Base-by-base conservation (phyloP, 2,113 vertebrate genomes). In the Coptodon rendalli region DNA sequence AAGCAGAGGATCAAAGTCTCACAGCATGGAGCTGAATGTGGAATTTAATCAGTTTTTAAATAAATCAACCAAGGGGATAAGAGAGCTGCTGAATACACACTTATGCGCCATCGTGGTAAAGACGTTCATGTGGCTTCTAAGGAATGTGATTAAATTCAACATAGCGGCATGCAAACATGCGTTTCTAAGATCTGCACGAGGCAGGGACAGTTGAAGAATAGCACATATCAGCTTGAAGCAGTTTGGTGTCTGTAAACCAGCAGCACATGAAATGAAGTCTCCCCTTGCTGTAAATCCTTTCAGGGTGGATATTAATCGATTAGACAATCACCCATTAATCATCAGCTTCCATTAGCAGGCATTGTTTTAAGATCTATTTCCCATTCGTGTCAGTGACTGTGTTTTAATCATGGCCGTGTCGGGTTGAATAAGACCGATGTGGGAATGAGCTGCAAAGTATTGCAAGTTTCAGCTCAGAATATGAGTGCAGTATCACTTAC, bases 311-410 rank as follows among this genome's bases (percentile, higher is more conserved):
- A 92, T 94, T 94, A 95, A 95, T 94, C 90, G 90, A 95, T 94
- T 91, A 90, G 95, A 95, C 91, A 93, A 89, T 94, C 89, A 82
- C 83, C 86, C 87, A 95, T 95, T 95, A 92, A 95, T 94, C 95
- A 96, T 92, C 95, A 95, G 94, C 95, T 96, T 95, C 91, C 93
- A 97, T 96, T 96, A 96, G 93, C 81, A 86, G 85, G 86, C 84
- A 93, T 94, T 96, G 94, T 95, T 96, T 94, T 90, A 92, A 95
- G 95, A 97, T 97, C 93, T 94, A 93, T 93, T 96, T 95, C 94
- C 95, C 94, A 93, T 95, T 95, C 94, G 92, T 68, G 90, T 95
- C 95, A 96, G 88, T 89, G 93, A 88, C 89, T 34, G 82, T 87
- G 87, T 83, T 93, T 94, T 95, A 90, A 94, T 95, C 91, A 94